These are phyloP conservation scores for Anser cygnoides DNA, from an alignment of 2,113 vertebrate genomes.

Conservation along the genomic window DNA sequence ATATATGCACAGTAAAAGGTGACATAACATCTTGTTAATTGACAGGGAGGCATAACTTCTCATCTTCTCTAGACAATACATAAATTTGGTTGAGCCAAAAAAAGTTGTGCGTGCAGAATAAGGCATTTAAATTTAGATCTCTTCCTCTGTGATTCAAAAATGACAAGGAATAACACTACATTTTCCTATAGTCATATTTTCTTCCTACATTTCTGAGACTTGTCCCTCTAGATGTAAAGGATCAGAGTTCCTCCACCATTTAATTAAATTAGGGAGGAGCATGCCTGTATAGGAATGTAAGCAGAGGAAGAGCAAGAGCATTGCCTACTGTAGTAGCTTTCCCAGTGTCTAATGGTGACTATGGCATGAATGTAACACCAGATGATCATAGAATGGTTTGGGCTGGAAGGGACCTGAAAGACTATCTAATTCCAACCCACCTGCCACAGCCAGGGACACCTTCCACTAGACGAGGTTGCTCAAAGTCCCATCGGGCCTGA, in stretches of 20 bases:
- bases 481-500: too few relatives aligned
- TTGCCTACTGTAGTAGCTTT: not conserved
- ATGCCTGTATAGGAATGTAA: not conserved
- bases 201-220: not conserved
- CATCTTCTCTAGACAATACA: slow-evolving; percentile 32
- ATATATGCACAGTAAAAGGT: not conserved
- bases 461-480: too few relatives aligned
- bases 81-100: not conserved
- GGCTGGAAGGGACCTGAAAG: too few relatives aligned
- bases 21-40: not conserved
- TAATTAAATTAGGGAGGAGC: not conserved
- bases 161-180: not conserved
- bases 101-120: not conserved
- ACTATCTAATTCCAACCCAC: too few relatives aligned
- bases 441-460: too few relatives aligned
- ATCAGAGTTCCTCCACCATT: not conserved
- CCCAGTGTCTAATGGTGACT: not conserved
- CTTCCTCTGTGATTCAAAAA: not conserved
- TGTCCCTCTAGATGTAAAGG: not conserved
- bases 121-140: slow-evolving; percentile 19
- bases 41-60: not conserved
- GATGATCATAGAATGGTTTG: not conserved
- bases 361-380: not conserved
- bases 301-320: not conserved
- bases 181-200: not conserved